Evolutionary conservation across 2,113 vertebrate species (phyloP).

Genomic region (Rhipidura dahli): DNA sequence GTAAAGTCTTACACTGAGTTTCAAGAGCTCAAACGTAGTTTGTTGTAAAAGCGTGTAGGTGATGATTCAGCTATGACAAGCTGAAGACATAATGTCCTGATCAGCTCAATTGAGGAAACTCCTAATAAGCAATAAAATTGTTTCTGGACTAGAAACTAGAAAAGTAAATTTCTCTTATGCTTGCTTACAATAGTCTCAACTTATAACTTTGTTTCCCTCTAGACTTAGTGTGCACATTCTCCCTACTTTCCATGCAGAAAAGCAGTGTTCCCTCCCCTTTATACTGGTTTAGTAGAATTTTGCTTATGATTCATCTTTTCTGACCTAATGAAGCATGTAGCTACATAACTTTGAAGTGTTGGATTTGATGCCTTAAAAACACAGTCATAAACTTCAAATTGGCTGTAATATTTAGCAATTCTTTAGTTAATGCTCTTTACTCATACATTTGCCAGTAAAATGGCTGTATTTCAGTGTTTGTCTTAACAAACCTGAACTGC

Average conservation of each 20-base stretch:
- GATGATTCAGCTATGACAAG: not conserved
- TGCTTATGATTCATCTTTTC: not conserved
- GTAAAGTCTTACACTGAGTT: not conserved
- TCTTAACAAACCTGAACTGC: not conserved
- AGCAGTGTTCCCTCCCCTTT: not conserved
- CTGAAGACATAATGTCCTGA: not conserved
- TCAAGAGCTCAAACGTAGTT: not conserved
- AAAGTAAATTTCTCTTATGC: not conserved
- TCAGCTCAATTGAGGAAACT: not conserved
- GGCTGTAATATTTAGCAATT: not conserved
- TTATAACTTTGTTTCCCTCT: not conserved
- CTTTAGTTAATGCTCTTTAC: not conserved
- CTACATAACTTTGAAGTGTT: not conserved
- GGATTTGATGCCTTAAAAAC: not conserved
- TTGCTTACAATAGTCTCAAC: not conserved
- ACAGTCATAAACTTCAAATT: not conserved
- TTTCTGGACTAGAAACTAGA: not conserved
- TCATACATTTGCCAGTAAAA: not conserved
- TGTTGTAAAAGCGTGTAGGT: not conserved
- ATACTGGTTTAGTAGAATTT: not conserved
- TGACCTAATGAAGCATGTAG: not conserved
- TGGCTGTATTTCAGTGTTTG: not conserved
- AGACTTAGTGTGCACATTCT: not conserved
- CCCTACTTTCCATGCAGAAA: not conserved
- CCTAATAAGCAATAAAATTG: not conserved